Base-by-base conservation (phyloP, 2,113 vertebrate species). In the Raphicerus campestris region DNA sequence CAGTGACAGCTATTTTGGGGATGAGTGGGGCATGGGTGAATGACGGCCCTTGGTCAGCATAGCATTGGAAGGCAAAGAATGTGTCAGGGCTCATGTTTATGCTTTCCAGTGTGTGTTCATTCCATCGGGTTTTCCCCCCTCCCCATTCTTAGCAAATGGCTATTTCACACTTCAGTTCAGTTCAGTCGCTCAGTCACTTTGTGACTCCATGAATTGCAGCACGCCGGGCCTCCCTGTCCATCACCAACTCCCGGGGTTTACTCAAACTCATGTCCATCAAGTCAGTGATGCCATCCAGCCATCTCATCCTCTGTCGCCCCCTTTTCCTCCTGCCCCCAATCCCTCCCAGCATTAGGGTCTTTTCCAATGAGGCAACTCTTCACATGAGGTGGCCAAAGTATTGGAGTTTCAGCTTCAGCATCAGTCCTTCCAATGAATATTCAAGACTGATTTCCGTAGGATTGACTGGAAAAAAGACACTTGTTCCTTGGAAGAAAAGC, bases 1-100 rank as follows among this genome's bases (percentile, higher is more conserved):
- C 32, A 73, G 84, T 30, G 11, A 42, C 24, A 8, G 6, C 83
- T n/a, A 7, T 75, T 39, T 49, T 53, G 45, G 58, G 32, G 70
- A 5, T 9, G 14, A 26, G 20, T 17, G 24, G n/a, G 47, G 3
- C 4, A 1, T n/a, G 19, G 5, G 13, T 3, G n/a, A 55, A 19
- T 35, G 42, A 32, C 10, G 7, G 42, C 35, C 28, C 35, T 45
- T 3, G 1, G 24, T 35, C 66, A 66, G 45, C 58, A 30, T 60
- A 9, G 58, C 7, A 0, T 30, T 42, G 30, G 30, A 39, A 39
- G 70, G 35, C 17, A 58, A 63, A 49, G 5, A 45, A 26, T 15
- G 6, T 13, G 4, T 30, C 1, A 7, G 7, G 15, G 73, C 35
- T 70, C 61, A 35, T 6, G 0, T 20, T 26, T 60, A 73, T 61